phyloP scores from a whole-genome alignment of 1,140 invertebrate species.

The Thereuonema tuberculata region DNA sequence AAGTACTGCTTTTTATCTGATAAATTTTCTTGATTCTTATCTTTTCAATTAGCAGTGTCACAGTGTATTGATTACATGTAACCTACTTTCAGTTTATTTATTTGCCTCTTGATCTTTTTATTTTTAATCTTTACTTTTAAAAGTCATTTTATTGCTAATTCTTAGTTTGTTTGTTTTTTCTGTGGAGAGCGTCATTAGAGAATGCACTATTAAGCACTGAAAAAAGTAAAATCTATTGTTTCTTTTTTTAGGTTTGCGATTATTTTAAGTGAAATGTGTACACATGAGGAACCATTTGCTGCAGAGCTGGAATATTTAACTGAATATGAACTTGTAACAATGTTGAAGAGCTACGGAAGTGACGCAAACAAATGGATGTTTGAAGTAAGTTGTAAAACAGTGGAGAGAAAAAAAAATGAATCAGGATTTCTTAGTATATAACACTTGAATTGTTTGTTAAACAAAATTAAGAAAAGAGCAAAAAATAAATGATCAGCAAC shows the following conservation, averaged over 20 bases:
- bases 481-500: background rate
- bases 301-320: background rate
- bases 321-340: background rate
- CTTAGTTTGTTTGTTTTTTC: too few species aligned
- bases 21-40: too few species aligned
- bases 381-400: background rate
- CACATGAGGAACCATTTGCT: background rate
- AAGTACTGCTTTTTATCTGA: too few species aligned
- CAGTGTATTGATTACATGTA: too few species aligned
- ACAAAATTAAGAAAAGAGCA: background rate
- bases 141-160: too few species aligned
- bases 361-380: background rate
- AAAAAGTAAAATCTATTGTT: background rate
- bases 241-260: background rate
- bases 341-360: background rate
- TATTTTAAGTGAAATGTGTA: slow-evolving; percentile 1
- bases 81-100: too few species aligned
- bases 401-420: background rate
- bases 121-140: too few species aligned
- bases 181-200: too few species aligned
- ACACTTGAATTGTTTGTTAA: background rate
- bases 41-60: too few species aligned
- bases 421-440: background rate
- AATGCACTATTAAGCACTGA: too few species aligned
- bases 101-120: too few species aligned